Conservation (phyloP, 2,888 invertebrate genomes). For the Caenorhabditis becei region DNA sequence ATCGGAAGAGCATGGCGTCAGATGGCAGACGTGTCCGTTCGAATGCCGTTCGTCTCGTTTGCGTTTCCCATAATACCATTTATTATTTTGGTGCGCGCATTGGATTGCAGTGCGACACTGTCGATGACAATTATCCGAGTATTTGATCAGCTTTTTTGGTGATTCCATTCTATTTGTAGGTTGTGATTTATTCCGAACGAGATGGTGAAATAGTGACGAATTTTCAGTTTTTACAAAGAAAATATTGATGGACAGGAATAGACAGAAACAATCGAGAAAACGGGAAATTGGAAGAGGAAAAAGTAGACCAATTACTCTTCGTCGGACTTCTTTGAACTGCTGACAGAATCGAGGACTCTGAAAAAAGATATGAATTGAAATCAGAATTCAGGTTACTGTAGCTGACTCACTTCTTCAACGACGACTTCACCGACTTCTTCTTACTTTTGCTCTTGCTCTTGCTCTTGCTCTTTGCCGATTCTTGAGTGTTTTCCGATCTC, state of each 20-base stretch:
- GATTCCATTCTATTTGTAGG: slow-evolving; percentile 12
- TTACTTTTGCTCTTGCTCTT: slow-evolving; percentile 39
- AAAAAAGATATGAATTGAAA: background rate
- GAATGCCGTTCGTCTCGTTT: slow-evolving; percentile 35
- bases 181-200: slow-evolving; percentile 9
- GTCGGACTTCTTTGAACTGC: slow-evolving; percentile 5
- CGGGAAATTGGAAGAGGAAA: background rate
- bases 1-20: slow-evolving; percentile 14
- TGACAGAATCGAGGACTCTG: background rate
- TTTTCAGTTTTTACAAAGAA: slow-evolving; percentile 3
- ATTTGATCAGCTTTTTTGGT: slow-evolving; percentile 54
- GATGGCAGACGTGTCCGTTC: background rate
- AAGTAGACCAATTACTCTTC: slow-evolving; percentile 6
- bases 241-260: background rate
- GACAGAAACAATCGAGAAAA: background rate
- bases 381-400: background rate
- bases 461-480: slow-evolving; percentile 36
- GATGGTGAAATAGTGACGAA: slow-evolving; percentile 13
- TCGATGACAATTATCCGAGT: slow-evolving; percentile 44
- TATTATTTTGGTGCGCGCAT: slow-evolving; percentile 43
- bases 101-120: background rate
- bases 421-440: slow-evolving; percentile 22
- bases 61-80: slow-evolving; percentile 43
- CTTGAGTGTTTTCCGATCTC: slow-evolving; percentile 26
- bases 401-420: slow-evolving; percentile 33